Conservation (phyloP, 2,797 vertebrate species). For the Pipistrellus pipistrellus region DNA sequence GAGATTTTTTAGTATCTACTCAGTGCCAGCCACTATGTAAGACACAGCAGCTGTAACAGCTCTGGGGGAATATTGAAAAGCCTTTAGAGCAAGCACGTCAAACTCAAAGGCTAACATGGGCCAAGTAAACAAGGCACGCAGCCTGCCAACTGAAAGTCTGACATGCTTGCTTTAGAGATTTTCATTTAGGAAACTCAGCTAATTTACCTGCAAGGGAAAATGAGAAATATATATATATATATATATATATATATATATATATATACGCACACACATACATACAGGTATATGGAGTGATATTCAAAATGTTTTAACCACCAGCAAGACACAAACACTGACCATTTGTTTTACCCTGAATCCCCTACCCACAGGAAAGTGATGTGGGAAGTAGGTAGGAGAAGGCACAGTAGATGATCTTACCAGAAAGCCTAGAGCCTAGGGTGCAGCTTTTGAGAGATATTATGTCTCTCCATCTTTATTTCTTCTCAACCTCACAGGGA, state of each 20-base stretch:
- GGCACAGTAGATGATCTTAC: neutral
- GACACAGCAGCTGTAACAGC: neutral
- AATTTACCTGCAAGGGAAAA: neutral
- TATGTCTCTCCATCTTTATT: neutral
- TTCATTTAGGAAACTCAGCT: neutral
- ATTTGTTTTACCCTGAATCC: slow-evolving; percentile 1
- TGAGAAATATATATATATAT: neutral
- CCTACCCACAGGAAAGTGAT: neutral
- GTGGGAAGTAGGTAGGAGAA: neutral
- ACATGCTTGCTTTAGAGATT: no score
- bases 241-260: no score
- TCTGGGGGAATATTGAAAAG: neutral
- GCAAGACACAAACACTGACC: neutral
- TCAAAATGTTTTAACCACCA: neutral
- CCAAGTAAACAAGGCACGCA: no score
- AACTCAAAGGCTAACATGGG: no score
- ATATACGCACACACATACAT: neutral
- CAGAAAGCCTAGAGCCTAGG: neutral
- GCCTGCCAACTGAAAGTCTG: no score
- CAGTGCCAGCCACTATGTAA: neutral
- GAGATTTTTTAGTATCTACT: neutral
- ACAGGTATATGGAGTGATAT: neutral
- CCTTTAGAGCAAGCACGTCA: neutral
- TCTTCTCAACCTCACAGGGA: neutral
- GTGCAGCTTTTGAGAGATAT: neutral